phyloP scores from a whole-genome alignment of 2,797 vertebrate genomes.

The Dryobates pubescens region DNA sequence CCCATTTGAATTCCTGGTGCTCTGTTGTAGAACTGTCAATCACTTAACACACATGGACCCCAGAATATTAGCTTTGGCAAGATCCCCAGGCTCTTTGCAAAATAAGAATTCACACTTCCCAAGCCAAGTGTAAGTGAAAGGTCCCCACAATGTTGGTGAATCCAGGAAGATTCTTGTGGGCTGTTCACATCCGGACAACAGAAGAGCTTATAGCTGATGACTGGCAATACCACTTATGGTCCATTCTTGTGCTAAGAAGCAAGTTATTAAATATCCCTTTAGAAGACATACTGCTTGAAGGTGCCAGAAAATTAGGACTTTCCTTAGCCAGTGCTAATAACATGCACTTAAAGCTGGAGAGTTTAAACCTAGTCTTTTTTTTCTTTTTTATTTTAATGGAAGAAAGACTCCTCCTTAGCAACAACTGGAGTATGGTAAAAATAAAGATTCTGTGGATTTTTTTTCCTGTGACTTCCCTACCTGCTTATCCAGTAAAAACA shows the following conservation, averaged over 20 bases:
- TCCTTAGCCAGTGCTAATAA: constrained; percentile 52
- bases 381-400: constrained; percentile 48
- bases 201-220: constrained; percentile 50
- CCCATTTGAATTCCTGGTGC: background rate
- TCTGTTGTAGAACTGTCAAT: constrained; percentile 14
- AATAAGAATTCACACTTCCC: constrained; percentile 69
- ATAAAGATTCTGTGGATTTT: background rate
- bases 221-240: background rate
- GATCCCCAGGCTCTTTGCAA: constrained; percentile 31
- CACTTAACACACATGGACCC: constrained; percentile 58
- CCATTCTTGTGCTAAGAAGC: constrained; percentile 60
- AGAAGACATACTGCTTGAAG: constrained; percentile 37
- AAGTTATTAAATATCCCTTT: constrained; percentile 70
- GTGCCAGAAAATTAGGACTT: constrained; percentile 54
- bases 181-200: constrained; percentile 48
- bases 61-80: constrained; percentile 70
- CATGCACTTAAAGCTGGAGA: constrained; percentile 28
- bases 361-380: constrained; percentile 7
- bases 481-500: constrained; percentile 60
- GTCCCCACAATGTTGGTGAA: constrained; percentile 43
- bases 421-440: constrained; percentile 20
- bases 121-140: constrained; percentile 49
- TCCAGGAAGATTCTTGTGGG: constrained; percentile 43
- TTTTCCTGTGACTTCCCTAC: background rate
- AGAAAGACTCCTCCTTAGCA: constrained; percentile 42